phyloP scores from a whole-genome alignment of 2,113 vertebrate species.

The Haplotaxodon microlepis region DNA sequence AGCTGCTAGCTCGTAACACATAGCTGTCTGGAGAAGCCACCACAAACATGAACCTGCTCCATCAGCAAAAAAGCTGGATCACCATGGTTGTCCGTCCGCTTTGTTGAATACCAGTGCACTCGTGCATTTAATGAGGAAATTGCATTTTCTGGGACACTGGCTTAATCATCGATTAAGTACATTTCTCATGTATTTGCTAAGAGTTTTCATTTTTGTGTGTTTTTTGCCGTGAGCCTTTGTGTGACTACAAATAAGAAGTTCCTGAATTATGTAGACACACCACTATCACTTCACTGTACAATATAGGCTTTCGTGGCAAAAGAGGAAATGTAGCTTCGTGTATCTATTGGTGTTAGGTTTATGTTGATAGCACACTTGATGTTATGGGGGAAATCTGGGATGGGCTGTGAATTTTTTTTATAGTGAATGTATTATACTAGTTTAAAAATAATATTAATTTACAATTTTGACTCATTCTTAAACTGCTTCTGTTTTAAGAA shows the following conservation, averaged over 20 bases:
- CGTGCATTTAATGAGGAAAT: background rate
- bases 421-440: background rate
- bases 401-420: background rate
- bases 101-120: background rate
- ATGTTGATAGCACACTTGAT: background rate
- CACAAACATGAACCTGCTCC: background rate
- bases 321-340: background rate
- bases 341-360: background rate
- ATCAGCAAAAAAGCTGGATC: constrained; percentile 10
- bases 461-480: too few relatives aligned
- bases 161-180: background rate
- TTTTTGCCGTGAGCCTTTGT: background rate
- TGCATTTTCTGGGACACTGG: background rate
- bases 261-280: background rate
- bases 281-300: background rate
- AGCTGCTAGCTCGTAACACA: background rate
- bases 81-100: background rate
- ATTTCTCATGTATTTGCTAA: background rate
- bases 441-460: background rate
- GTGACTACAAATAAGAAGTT: background rate
- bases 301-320: background rate
- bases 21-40: background rate
- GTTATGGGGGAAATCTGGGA: background rate
- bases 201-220: background rate
- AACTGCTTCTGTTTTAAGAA: background rate